Base-by-base conservation (phyloP, 2,797 vertebrate species). In the Sebastolobus altivelis region DNA sequence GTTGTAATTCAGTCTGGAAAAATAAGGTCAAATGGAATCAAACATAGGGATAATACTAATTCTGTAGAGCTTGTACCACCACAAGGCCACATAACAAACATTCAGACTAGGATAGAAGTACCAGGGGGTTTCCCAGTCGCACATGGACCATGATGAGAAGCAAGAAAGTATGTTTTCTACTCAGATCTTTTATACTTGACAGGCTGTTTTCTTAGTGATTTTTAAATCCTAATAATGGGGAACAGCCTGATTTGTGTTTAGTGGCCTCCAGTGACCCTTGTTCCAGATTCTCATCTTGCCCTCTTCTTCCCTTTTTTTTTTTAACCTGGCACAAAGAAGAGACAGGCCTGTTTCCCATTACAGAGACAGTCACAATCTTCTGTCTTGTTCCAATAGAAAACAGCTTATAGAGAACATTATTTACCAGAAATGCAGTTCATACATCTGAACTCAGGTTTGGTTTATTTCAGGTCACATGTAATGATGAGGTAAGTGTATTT, bases 321-420 rank as follows among this genome's bases (percentile, higher is more conserved):
- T 29, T 31, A 77, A 79, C 56, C 83, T 92, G 93, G 92, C 90
- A 84, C 56, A 56, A 68, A 85, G 74, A 80, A 46, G 70, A 81
- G 63, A 60, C 72, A 1, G 27, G 77, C 63, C 92, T 95, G 95
- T 86, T 95, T 95, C 86, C 80, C 85, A 95, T 95, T 95, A 95
- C 1, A 71, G 80, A 80, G 54, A 68, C 82, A 94, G 83, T 93
- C 86, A 84, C 87, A 84, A 83, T 88, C 65, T 12, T 79, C 84
- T 62, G 77, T 80, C 79, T 87, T 67, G 65, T 80, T 90, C 81
- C 92, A 92, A 89, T 88, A 94, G 92, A 78, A 95, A 94, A 90
- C 93, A 93, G 88, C 85, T 90, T 88, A 75, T 33, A 25, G 65
- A 54, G 70, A 87, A 84, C 79, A 89, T 72, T 76, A 90, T 83